Percentiles rank a stretch among this genome's conserved stretches.
These are phyloP conservation scores for Acromyrmex echinatior DNA, from an alignment of 1,140 invertebrate genomes.

Conservation along the genomic window DNA sequence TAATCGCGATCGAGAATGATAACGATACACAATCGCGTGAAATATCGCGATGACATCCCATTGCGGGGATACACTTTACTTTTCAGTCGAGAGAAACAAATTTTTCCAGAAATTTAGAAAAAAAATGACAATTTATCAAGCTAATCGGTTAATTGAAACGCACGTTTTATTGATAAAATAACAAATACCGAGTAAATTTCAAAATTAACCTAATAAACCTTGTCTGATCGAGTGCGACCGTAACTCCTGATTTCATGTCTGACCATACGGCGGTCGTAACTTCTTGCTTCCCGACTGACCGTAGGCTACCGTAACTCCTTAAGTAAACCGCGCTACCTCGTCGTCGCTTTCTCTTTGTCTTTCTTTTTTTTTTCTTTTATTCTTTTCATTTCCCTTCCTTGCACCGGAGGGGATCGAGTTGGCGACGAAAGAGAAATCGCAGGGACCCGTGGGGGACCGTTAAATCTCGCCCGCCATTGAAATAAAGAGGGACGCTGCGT, in stretches of 20 bases:
- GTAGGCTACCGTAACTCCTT: conserved; percentile 28
- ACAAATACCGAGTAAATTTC: neutral
- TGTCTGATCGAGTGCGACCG: neutral
- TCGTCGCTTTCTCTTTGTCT: conserved; percentile 35
- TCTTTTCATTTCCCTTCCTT: conserved; percentile 18
- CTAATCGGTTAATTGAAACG: neutral
- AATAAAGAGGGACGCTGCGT: conserved; percentile 32
- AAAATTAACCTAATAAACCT: conserved; percentile 1
- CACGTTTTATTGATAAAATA: neutral
- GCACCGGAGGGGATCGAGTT: neutral
- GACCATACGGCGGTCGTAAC: conserved; percentile 9
- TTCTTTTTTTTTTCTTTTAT: too few species aligned
- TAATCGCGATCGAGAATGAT: neutral
- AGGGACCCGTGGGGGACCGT: conserved; percentile 11
- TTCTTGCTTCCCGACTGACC: conserved; percentile 26
- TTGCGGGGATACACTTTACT: neutral
- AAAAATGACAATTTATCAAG: neutral
- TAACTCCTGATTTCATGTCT: conserved; percentile 36
- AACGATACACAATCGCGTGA: neutral
- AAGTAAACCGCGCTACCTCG: conserved; percentile 33
- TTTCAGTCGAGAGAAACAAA: neutral
- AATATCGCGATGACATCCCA: neutral
- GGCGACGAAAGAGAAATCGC: conserved; percentile 52
- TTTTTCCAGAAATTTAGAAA: neutral
- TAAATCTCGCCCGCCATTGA: conserved; percentile 52